Evolutionary conservation across 2,797 vertebrate species (phyloP).

Genomic region (Hyperoplus immaculatus): DNA sequence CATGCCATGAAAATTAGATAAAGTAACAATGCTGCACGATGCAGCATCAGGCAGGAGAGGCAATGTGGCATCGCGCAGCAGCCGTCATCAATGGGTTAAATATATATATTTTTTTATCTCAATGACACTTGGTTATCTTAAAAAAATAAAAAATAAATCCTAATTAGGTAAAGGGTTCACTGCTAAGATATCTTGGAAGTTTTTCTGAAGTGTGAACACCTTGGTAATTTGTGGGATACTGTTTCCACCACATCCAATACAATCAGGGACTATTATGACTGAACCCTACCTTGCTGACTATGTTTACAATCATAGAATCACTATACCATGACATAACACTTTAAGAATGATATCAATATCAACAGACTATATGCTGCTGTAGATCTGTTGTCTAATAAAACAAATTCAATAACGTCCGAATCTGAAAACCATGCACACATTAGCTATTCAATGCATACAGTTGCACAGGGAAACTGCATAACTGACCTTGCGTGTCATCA

Average conservation of each 20-base stretch:
- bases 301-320: background rate
- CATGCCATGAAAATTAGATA: no score
- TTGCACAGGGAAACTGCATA: conserved; percentile 19
- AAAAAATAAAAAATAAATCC: background rate
- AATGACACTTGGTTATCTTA: conserved; percentile 22
- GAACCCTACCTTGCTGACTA: background rate
- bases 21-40: no score
- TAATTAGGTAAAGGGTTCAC: background rate
- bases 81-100: no score
- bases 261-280: background rate
- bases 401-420: background rate
- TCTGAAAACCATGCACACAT: background rate
- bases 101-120: conserved; percentile 23
- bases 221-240: background rate
- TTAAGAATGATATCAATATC: no score
- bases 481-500: conserved; percentile 24
- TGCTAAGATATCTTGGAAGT: background rate
- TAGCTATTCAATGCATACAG: conserved; percentile 17
- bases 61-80: no score
- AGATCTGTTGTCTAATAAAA: background rate
- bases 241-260: background rate
- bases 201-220: background rate
- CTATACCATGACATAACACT: no score
- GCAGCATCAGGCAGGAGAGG: no score
- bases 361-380: background rate